A percentile compares a stretch with the other conserved stretches of the same genome.
phyloP scores from a whole-genome alignment of 2,113 vertebrate species.

The Tiliqua scincoides region DNA sequence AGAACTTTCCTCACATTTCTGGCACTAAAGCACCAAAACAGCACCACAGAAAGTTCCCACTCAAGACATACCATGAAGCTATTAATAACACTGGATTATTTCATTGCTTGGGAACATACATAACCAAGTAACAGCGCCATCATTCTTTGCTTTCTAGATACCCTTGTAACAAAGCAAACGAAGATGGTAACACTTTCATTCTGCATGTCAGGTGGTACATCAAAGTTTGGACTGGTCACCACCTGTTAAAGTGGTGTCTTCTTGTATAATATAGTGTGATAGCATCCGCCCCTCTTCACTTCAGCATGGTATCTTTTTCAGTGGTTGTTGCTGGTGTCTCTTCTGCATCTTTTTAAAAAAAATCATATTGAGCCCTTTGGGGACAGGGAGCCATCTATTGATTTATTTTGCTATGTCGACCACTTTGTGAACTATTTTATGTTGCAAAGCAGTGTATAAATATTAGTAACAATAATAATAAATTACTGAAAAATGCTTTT shows the following conservation, averaged over 20 bases:
- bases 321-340: too few species aligned
- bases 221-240: background rate
- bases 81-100: background rate
- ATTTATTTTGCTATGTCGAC: too few species aligned
- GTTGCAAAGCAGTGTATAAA: too few species aligned
- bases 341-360: too few species aligned
- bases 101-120: background rate
- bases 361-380: too few species aligned
- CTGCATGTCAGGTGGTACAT: background rate
- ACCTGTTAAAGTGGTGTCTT: too few species aligned
- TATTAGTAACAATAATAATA: too few species aligned
- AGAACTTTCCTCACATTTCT: background rate
- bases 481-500: background rate
- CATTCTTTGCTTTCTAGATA: slow-evolving; percentile 2
- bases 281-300: too few species aligned
- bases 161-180: slow-evolving; percentile 3
- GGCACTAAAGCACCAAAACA: background rate
- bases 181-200: background rate
- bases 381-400: too few species aligned
- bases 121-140: background rate
- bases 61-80: background rate
- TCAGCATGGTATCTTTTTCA: too few species aligned
- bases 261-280: too few species aligned
- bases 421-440: too few species aligned
- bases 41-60: background rate